These are phyloP conservation scores for Ciconia stormi DNA, from an alignment of 2,113 vertebrate species.

Conservation along the genomic window DNA sequence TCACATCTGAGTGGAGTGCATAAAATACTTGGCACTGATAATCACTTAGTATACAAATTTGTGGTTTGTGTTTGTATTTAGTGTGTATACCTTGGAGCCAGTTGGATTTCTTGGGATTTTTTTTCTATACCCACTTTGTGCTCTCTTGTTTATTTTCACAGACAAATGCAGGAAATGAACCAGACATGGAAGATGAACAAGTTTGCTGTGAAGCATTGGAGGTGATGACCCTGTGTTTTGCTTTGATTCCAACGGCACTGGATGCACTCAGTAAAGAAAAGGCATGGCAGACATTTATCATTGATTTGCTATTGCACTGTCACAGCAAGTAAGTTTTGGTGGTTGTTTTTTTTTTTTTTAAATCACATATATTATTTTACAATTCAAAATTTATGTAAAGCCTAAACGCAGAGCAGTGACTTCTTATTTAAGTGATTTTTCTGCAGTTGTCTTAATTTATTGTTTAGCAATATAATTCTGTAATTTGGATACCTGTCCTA, in stretches of 20 bases:
- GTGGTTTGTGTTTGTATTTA: neutral
- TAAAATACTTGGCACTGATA: neutral
- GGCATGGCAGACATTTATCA: slow-evolving; percentile 98
- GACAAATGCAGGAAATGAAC: slow-evolving; percentile 95
- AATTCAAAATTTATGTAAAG: neutral
- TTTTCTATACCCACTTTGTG: neutral
- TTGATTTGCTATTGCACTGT: slow-evolving; percentile 96
- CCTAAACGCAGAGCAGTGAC: neutral
- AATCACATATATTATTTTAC: neutral
- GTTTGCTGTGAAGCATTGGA: slow-evolving; percentile 98
- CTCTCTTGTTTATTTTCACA: slow-evolving; percentile 66
- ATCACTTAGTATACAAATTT: neutral
- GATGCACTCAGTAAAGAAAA: slow-evolving; percentile 98
- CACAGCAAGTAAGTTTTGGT: slow-evolving; percentile 92
- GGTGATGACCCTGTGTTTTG: slow-evolving; percentile 98
- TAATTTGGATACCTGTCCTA: neutral
- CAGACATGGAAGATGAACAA: slow-evolving; percentile 95
- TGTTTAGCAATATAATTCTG: neutral
- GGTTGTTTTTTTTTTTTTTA: neutral
- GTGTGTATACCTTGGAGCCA: neutral
- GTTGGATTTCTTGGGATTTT: neutral
- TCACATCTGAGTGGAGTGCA: neutral
- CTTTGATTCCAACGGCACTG: slow-evolving; percentile 94
- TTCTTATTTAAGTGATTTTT: neutral
- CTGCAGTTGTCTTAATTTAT: neutral